These are phyloP conservation scores for Clarias batrachus DNA, from an alignment of 2,113 vertebrate genomes.

Conservation along the genomic window DNA sequence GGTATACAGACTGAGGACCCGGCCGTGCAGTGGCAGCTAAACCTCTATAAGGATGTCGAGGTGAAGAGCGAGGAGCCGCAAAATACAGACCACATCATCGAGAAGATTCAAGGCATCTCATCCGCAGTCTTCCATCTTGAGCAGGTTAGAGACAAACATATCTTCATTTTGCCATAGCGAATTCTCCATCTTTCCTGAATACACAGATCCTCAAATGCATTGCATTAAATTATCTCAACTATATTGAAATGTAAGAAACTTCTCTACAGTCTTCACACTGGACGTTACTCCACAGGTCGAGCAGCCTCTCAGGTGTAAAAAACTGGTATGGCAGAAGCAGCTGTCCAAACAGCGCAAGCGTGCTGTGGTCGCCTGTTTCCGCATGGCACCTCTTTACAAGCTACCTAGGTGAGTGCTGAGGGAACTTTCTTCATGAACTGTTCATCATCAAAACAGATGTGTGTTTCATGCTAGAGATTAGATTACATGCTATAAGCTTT, in stretches of 20 bases:
- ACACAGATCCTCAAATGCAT: not conserved
- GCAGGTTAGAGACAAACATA: slow-evolving; percentile 61
- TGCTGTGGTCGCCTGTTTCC: slow-evolving; percentile 97
- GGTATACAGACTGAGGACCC: slow-evolving; percentile 87
- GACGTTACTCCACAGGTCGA: slow-evolving; percentile 79
- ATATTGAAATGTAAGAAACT: not conserved
- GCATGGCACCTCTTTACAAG: slow-evolving; percentile 97
- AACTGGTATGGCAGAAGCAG: slow-evolving; percentile 90
- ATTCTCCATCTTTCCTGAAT: not conserved
- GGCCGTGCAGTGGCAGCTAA: slow-evolving; percentile 95
- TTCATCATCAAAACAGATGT: slow-evolving; percentile 47
- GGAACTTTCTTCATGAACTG: slow-evolving; percentile 2
- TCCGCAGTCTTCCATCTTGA: slow-evolving; percentile 93
- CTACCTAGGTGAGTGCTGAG: slow-evolving; percentile 82
- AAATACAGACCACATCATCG: slow-evolving; percentile 82
- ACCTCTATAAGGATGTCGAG: slow-evolving; percentile 90
- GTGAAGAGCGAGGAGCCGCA: slow-evolving; percentile 79
- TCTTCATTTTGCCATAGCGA: not conserved
- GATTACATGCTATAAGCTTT: not conserved
- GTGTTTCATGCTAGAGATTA: not conserved
- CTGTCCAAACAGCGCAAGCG: slow-evolving; percentile 96
- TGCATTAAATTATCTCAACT: not conserved
- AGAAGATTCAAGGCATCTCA: slow-evolving; percentile 92
- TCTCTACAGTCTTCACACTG: not conserved
- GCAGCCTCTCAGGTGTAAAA: slow-evolving; percentile 91